Evolutionary conservation across 2,888 invertebrate genomes (phyloP).

Genomic region (Torymus texanus): DNA sequence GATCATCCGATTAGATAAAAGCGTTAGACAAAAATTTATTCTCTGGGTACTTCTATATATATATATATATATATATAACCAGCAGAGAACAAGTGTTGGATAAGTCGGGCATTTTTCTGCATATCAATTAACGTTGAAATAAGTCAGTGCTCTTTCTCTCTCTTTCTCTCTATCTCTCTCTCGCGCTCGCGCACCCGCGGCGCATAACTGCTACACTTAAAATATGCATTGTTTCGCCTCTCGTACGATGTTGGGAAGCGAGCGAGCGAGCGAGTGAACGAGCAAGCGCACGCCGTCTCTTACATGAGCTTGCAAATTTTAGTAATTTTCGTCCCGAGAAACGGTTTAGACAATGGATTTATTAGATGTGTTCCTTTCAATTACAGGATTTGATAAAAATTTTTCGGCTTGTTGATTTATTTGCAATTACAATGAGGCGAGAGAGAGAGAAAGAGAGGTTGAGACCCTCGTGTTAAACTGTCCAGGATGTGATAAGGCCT

Average conservation of each 20-base stretch:
- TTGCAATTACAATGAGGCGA: neutral
- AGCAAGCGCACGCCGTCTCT: neutral
- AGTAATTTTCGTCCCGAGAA: slow-evolving; percentile 11
- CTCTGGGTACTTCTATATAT: neutral
- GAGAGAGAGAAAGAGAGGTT: neutral
- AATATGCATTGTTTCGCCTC: slow-evolving; percentile 44
- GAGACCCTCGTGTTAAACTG: too few species aligned
- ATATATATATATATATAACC: too few species aligned
- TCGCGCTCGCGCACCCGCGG: neutral
- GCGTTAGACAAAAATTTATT: slow-evolving; percentile 36
- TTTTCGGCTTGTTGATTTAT: too few species aligned
- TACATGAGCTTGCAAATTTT: slow-evolving; percentile 44
- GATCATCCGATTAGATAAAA: slow-evolving; percentile 51
- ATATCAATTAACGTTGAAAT: slow-evolving; percentile 52
- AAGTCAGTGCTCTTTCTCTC: slow-evolving; percentile 5
- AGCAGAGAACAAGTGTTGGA: slow-evolving; percentile 45
- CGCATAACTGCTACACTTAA: slow-evolving; percentile 3
- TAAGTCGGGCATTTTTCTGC: slow-evolving; percentile 47
- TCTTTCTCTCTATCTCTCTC: too few species aligned
- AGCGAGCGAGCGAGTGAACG: neutral
- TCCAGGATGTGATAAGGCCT: too few species aligned
- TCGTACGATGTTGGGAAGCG: slow-evolving; percentile 11
- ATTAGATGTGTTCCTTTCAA: too few species aligned
- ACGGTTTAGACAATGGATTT: too few species aligned
- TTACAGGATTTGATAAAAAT: too few species aligned